phyloP scores from a whole-genome alignment of 2,888 invertebrate species.

The Oxyteleia sp. region DNA sequence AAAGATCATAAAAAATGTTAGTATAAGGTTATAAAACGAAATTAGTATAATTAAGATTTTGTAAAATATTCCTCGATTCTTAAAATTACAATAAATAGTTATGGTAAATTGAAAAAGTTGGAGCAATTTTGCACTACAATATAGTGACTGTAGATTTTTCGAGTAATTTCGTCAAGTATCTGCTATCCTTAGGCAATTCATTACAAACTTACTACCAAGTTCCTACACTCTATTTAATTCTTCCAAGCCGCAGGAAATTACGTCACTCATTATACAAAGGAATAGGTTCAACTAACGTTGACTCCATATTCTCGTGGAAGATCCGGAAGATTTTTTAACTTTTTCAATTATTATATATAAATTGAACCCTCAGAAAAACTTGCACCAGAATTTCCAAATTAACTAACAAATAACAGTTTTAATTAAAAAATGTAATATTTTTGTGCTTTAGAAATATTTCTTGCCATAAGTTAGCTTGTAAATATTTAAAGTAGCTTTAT shows the following conservation, averaged over 20 bases:
- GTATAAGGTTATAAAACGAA: too few species aligned
- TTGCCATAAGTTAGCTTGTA: background rate
- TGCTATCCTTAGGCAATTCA: conserved; percentile 64
- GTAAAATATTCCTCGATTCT: too few species aligned
- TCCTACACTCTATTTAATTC: conserved; percentile 66
- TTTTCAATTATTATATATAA: conserved; percentile 42
- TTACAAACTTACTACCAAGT: conserved; percentile 66
- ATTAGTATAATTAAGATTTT: too few species aligned
- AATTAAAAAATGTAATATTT: background rate
- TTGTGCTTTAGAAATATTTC: background rate
- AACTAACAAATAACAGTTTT: background rate
- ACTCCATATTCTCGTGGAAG: conserved; percentile 45
- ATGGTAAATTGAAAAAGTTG: conserved; percentile 2
- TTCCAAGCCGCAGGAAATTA: conserved; percentile 64
- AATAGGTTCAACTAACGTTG: conserved; percentile 50
- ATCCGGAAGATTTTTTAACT: conserved; percentile 48
- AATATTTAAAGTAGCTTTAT: conserved; percentile 21
- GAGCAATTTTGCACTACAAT: background rate
- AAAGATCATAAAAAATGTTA: too few species aligned
- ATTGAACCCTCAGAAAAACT: conserved; percentile 4
- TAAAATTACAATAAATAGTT: background rate
- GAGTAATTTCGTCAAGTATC: conserved; percentile 49
- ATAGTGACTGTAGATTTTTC: conserved; percentile 43
- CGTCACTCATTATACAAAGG: conserved; percentile 67
- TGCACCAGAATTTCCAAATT: background rate